A percentile compares a stretch with the other conserved stretches of the same genome.
Conservation (phyloP, 2,888 invertebrate species). For the Eupithecia subumbrata region DNA sequence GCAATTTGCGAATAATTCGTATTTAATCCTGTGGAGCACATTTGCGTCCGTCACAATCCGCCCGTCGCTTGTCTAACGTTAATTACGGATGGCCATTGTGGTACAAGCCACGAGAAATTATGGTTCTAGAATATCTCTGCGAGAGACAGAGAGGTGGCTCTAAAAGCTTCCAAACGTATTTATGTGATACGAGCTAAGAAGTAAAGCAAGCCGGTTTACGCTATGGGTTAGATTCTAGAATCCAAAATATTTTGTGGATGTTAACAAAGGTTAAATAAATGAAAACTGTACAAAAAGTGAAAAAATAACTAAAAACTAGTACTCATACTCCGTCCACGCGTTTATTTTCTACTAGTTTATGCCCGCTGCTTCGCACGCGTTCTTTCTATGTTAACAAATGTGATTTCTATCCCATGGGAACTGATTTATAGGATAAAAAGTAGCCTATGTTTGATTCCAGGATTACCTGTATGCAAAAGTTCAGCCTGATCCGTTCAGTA, state of each 20-base stretch:
- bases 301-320: too few species aligned
- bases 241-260: not conserved
- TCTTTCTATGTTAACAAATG: too few species aligned
- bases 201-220: too few species aligned
- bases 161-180: not conserved
- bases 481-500: too few species aligned
- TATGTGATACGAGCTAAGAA: not conserved
- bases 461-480: too few species aligned
- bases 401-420: too few species aligned
- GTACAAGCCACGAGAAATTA: conserved; percentile 12
- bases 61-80: conserved; percentile 35
- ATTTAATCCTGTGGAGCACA: conserved; percentile 31
- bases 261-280: not conserved
- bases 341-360: too few species aligned
- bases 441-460: too few species aligned
- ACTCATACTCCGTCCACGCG: too few species aligned
- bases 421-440: too few species aligned
- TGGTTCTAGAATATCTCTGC: not conserved
- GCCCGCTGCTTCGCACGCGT: too few species aligned
- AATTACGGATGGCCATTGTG: conserved; percentile 29
- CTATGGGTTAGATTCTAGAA: not conserved
- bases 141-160: not conserved
- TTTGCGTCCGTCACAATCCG: conserved; percentile 35
- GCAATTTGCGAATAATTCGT: conserved; percentile 34
- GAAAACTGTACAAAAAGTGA: too few species aligned